Percentiles rank a stretch among this genome's conserved stretches.
These are phyloP conservation scores for Cylloceria caligata DNA, from an alignment of 2,888 invertebrate genomes.

Conservation along the genomic window DNA sequence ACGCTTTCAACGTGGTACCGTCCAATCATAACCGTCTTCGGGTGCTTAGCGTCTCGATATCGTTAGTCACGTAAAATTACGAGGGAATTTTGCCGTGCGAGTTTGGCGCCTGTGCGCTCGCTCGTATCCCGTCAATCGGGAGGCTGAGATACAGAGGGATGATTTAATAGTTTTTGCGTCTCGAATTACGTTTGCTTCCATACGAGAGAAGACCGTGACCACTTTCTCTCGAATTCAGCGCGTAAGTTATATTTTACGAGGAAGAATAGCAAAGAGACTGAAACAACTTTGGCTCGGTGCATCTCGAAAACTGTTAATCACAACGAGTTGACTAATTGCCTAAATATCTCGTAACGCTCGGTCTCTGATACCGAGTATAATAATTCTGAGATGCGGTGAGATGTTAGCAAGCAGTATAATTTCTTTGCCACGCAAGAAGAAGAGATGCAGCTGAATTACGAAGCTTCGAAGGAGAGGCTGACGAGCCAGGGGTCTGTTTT, in stretches of 20 bases:
- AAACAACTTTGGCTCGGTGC: slow-evolving; percentile 34
- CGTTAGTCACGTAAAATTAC: slow-evolving; percentile 77
- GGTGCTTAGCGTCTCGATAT: slow-evolving; percentile 73
- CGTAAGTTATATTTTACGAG: slow-evolving; percentile 49
- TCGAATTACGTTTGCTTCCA: slow-evolving; percentile 13
- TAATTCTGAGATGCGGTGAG: slow-evolving; percentile 11
- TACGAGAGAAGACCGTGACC: neutral
- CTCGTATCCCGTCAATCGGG: slow-evolving; percentile 69
- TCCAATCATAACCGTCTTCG: slow-evolving; percentile 71
- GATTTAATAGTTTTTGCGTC: slow-evolving; percentile 60
- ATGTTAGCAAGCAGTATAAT: neutral
- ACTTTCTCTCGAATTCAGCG: slow-evolving; percentile 43
- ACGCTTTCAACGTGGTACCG: slow-evolving; percentile 57
- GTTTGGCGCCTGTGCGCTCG: slow-evolving; percentile 56
- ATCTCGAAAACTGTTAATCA: slow-evolving; percentile 59
- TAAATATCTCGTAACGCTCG: slow-evolving; percentile 52
- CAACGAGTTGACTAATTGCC: slow-evolving; percentile 61
- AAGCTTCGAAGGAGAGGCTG: slow-evolving; percentile 3
- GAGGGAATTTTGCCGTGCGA: slow-evolving; percentile 51
- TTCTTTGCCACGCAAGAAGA: neutral
- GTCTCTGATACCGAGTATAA: slow-evolving; percentile 9
- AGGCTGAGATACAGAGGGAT: slow-evolving; percentile 70
- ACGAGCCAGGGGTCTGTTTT: slow-evolving; percentile 63
- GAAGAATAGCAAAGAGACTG: slow-evolving; percentile 51
- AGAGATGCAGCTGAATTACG: slow-evolving; percentile 30